Evolutionary conservation across 2,113 vertebrate genomes (phyloP), one percentile per base, ranked within the genome.

Genomic region (Amia ocellicauda): DNA sequence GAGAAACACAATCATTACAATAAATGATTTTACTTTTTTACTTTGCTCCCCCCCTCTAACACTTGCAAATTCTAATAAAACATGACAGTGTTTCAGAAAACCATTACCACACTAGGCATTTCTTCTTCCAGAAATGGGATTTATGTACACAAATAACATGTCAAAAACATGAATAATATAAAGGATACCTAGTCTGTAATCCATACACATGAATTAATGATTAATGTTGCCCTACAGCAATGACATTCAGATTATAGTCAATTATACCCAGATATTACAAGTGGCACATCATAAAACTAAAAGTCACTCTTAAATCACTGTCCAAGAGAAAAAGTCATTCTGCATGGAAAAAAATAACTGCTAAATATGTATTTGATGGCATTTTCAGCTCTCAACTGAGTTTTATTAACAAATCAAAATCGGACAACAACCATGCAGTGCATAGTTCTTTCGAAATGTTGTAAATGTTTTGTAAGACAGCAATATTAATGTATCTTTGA

Each of bases 281-380:
- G 60, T 63, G 66, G 72, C 78, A 76, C 62, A 67, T 71, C 62
- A 72, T 74, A 80, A 83, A 77, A 56, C 59, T 43, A 74, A 77
- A 83, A 85, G 69, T 40, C 7, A 74, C 59, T 70, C 62, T 82
- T 78, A 80, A 88, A 85, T 87, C 68, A 81, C 45, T 73, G 67
- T 67, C 76, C 19, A 22, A 79, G 61, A 61, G 43, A 78, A 84
- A 82, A 86, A 85, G 74, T 69, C 58, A 79, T 80, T 83, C 74
- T 49, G 76, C 69, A 68, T 61, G 60, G 49, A 57, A 60, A 55
- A 53, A 61, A 69, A 60, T 14, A 67, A 68, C 16, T 16, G 67
- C 72, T 80, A 87, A 83, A 84, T 83, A 83, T 80, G 83, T 78
- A 86, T 68, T 83, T 75, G 79, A 70, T 77, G 66, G 69, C 66